Percentiles rank a stretch among this genome's conserved stretches.
These are phyloP conservation scores for Odontophorus gujanensis DNA, from an alignment of 2,113 vertebrate genomes.

Conservation along the genomic window DNA sequence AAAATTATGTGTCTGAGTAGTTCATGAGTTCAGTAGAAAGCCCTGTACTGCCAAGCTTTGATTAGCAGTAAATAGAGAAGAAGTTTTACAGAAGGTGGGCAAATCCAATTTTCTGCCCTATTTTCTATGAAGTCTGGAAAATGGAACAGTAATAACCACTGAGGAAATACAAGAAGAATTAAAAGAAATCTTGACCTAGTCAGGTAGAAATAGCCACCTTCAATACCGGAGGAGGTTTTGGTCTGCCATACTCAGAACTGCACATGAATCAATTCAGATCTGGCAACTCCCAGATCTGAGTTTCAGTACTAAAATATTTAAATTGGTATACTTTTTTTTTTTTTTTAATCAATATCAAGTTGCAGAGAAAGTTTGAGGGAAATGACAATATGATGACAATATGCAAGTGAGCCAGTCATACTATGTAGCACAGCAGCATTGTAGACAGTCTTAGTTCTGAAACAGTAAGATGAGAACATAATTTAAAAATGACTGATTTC, in stretches of 20 bases:
- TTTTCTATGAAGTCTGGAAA: not conserved
- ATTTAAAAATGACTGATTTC: not conserved
- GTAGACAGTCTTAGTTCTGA: not conserved
- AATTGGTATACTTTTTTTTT: not conserved
- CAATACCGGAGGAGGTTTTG: not conserved
- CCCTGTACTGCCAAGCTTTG: not conserved
- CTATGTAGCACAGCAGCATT: not conserved
- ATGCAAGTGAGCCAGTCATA: rapidly evolving
- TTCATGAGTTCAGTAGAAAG: not conserved
- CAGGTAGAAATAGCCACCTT: not conserved
- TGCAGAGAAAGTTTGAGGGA: not conserved
- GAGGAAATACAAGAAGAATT: not conserved
- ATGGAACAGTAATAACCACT: not conserved
- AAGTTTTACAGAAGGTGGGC: not conserved
- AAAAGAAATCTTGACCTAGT: not conserved
- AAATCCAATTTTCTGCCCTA: not conserved
- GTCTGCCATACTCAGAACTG: not conserved
- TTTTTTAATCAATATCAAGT: not conserved
- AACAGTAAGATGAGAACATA: not conserved
- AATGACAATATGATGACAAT: not conserved
- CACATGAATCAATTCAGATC: not conserved
- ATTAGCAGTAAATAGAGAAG: not conserved
- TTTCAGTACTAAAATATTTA: not conserved
- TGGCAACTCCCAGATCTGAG: not conserved
- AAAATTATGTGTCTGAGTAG: not conserved